These are phyloP conservation scores for Athene cunicularia DNA, from an alignment of 2,113 vertebrate genomes.

Conservation along the genomic window DNA sequence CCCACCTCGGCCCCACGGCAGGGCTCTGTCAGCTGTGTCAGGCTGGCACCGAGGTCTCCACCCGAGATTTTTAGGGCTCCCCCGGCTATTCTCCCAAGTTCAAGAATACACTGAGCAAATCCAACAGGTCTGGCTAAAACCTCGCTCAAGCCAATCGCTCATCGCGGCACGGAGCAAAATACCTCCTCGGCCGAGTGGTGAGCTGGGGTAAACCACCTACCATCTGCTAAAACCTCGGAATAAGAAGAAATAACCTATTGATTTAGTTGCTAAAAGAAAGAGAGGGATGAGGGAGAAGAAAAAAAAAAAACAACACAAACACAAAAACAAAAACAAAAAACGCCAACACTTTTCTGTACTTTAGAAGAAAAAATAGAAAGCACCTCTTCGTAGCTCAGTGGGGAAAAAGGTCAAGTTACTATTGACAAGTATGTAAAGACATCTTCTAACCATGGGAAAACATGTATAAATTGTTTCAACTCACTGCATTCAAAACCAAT, in stretches of 20 bases:
- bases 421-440: constrained; percentile 80
- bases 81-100: constrained; percentile 46
- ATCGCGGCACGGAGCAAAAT: not conserved
- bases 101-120: constrained; percentile 15
- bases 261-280: not conserved
- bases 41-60: not conserved
- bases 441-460: constrained; percentile 81
- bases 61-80: not conserved
- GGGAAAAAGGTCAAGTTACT: constrained; percentile 73
- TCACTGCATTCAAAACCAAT: constrained; percentile 82
- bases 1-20: not conserved
- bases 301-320: not conserved
- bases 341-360: not conserved
- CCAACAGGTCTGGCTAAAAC: constrained; percentile 16
- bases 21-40: not conserved
- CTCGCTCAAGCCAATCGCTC: not conserved
- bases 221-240: not conserved
- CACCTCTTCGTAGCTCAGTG: constrained; percentile 48
- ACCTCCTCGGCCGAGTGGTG: not conserved
- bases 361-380: not conserved
- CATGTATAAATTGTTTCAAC: constrained; percentile 80
- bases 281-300: not conserved
- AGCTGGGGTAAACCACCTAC: not conserved
- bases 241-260: constrained; percentile 19
- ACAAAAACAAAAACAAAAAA: not conserved